Evolutionary conservation across 1,140 invertebrate genomes (phyloP).

Genomic region (Vollenhovia emeryi): DNA sequence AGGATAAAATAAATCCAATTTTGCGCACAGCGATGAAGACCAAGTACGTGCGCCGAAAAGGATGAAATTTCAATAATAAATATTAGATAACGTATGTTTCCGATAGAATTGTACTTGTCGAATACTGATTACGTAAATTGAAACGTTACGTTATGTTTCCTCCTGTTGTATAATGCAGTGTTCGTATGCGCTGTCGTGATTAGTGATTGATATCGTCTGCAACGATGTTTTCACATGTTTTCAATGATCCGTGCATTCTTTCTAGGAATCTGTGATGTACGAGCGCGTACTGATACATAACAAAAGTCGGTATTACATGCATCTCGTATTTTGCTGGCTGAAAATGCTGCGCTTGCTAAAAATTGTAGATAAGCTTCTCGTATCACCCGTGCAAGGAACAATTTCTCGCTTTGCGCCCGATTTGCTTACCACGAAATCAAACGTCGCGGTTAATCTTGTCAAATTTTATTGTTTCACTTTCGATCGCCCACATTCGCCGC

Average conservation of each 20-base stretch:
- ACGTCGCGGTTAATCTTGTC: neutral
- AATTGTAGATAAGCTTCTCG: neutral
- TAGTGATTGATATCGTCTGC: neutral
- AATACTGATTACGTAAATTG: neutral
- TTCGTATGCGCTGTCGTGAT: neutral
- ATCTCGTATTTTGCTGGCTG: neutral
- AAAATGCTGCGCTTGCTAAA: neutral
- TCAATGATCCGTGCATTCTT: neutral
- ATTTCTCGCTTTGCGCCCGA: neutral
- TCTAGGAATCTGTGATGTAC: neutral
- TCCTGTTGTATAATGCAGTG: neutral
- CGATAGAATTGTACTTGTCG: neutral
- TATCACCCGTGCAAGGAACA: neutral
- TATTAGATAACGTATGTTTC: neutral
- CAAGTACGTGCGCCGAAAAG: neutral
- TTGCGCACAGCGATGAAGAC: neutral
- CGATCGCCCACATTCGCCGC: neutral
- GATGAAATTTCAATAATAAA: neutral
- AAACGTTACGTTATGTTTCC: neutral
- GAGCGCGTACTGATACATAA: neutral
- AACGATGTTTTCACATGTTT: neutral
- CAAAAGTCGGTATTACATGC: constrained; percentile 10
- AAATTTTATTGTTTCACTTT: neutral
- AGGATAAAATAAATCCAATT: neutral
- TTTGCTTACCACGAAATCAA: neutral